Percentiles rank a stretch among this genome's conserved stretches.
Evolutionary conservation across 1,140 invertebrate species (phyloP).

Genomic region (Drosophila truncata): DNA sequence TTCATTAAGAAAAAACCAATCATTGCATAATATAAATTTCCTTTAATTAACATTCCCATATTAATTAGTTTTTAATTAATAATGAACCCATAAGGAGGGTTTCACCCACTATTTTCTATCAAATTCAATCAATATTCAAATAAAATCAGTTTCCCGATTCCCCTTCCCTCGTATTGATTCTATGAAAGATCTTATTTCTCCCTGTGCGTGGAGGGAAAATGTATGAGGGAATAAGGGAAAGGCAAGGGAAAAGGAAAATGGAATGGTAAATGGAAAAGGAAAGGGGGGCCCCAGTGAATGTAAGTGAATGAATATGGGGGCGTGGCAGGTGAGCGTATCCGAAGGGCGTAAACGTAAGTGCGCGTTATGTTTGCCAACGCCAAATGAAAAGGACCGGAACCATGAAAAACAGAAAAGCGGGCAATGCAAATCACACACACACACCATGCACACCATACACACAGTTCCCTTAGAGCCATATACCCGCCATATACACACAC

Average conservation of each 20-base stretch:
- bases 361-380: conserved; percentile 53
- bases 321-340: conserved; percentile 39
- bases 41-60: too few species aligned
- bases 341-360: conserved; percentile 50
- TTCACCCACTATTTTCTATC: neutral
- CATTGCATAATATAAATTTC: too few species aligned
- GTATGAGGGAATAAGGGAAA: conserved; percentile 3
- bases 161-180: neutral
- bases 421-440: conserved; percentile 58
- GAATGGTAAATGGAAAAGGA: conserved; percentile 12
- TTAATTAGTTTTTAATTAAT: neutral
- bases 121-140: conserved; percentile 6
- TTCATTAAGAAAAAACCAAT: neutral
- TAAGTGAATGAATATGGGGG: conserved; percentile 44
- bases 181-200: conserved; percentile 5
- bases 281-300: conserved; percentile 14
- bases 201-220: conserved; percentile 4
- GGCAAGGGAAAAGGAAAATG: neutral
- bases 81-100: neutral
- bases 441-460: conserved; percentile 3
- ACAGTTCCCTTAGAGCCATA: neutral
- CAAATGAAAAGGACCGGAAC: conserved; percentile 51
- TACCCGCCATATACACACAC: neutral
- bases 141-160: neutral
- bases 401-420: conserved; percentile 45